Base-by-base conservation (phyloP, 1,140 invertebrate genomes). In the Caenorhabditis latens region DNA sequence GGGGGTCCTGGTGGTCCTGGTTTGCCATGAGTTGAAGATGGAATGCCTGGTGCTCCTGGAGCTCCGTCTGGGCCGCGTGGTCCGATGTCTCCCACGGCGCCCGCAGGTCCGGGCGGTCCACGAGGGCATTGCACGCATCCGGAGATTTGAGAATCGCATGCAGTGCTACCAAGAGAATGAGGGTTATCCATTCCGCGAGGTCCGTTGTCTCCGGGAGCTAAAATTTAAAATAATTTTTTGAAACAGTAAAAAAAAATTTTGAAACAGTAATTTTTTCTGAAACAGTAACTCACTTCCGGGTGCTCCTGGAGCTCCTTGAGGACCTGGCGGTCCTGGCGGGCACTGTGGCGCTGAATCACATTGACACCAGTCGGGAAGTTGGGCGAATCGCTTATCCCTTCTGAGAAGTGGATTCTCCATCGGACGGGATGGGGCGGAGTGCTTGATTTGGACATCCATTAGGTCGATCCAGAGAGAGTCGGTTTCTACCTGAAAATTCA, bases 331-430 rank as follows among this genome's bases (percentile, higher is more conserved):
- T 40, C 86, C 86, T 50, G 71, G 86, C 7, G 86, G 86, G 50
- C 86, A 86, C 40, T 86, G 86, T 42, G 86, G 86, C 0, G 71
- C 71, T 0, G 86, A 58, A 71, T 86, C 82, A 53, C 86, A 86
- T 46, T 86, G 86, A 53, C 86, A 86, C 61, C 55, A 83, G 1
- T 86, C 86, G 1, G 86, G 86, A 46, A 86, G 48, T 16, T 61
- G 42, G 5, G 75, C 57, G 86, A 86, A 86, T 8, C 86, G 83
- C 32, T 86, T 86, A n/a, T 86, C 86, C 42, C 86, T 86, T 75
- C 86, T 83, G 4, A 75, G 21, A 11, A 86, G 82, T 24, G 86
- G 86, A 67, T 86, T 86, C 24, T 86, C 86, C 40, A 79, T 40
- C 0, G 86, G 86, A 63, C 48, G 48, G 19, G 86, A 86, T n/a